phyloP scores from a whole-genome alignment of 2,888 invertebrate genomes.

The Dinocampus coccinellae region DNA sequence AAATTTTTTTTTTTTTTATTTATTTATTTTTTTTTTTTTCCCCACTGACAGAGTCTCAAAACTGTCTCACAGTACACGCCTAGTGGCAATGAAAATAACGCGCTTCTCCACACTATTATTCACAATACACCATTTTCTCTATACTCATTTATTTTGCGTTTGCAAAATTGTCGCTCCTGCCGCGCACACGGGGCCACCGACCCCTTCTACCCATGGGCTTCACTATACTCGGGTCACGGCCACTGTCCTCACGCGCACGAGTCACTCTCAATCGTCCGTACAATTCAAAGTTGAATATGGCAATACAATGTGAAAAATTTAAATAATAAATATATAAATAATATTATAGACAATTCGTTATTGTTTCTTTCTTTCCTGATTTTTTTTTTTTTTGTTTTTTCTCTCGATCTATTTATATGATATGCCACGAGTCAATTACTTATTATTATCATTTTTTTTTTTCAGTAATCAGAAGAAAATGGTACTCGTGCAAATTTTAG shows the following conservation, averaged over 20 bases:
- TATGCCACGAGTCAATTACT: too few species aligned
- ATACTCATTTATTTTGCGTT: constrained; percentile 22
- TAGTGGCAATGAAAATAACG: not conserved
- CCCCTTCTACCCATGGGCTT: constrained; percentile 53
- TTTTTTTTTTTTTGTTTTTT: too few species aligned
- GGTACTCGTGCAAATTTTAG: too few species aligned
- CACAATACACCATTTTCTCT: constrained; percentile 6
- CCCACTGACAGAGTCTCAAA: not conserved
- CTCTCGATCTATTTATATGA: too few species aligned
- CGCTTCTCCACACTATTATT: not conserved
- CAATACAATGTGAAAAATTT: not conserved
- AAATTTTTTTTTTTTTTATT: too few species aligned
- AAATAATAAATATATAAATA: not conserved
- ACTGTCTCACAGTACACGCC: not conserved
- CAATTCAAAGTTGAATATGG: not conserved
- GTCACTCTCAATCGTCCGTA: constrained; percentile 25
- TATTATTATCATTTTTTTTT: too few species aligned
- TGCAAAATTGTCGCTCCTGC: constrained; percentile 31
- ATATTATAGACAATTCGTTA: not conserved
- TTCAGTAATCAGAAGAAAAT: too few species aligned
- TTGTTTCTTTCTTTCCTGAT: not conserved
- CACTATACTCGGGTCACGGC: constrained; percentile 63
- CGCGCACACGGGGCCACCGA: constrained; percentile 59
- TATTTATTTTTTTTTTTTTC: too few species aligned
- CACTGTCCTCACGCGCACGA: constrained; percentile 63